Base-by-base conservation (phyloP, 2,113 vertebrate genomes). In the Engraulis encrasicolus region DNA sequence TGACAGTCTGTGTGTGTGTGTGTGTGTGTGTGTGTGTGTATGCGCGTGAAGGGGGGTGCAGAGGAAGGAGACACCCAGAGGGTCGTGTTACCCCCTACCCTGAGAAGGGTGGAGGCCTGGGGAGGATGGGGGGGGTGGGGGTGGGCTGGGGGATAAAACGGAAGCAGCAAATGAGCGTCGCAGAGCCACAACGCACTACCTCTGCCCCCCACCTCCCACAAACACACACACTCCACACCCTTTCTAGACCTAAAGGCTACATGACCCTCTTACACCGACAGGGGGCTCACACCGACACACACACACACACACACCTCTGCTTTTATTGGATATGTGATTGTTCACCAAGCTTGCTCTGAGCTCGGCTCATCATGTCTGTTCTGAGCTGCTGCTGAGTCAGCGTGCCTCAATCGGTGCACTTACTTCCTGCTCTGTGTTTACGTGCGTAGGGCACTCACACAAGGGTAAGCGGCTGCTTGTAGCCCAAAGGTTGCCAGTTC, bases 51-150 rank as follows among this genome's bases (percentile, higher is more conserved):
- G 89, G 87, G 84, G 27, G 78, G 89, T 86, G 86, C 87, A 78
- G 85, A 87, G 91, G 91, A 94, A 94, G 88, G 87, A 88, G 91
- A 92, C 61, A 71, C 61, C 61, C 91, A 54, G 48, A 27, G 85
- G 91, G 87, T 95, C 93, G 14, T 84, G 91, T 95, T 94, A 90
- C 94, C 85, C 81, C 87, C 74, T 61, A 2, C n/a, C n/a, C n/a
- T n/a, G n/a, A n/a, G n/a, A n/a, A n/a, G n/a, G n/a, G n/a, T n/a
- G n/a, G n/a, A n/a, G n/a, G n/a, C n/a, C n/a, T n/a, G n/a, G n/a
- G n/a, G n/a, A n/a, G n/a, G n/a, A n/a, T n/a, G 34, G 61, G 11
- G 80, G 50, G 86, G 82, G 85, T 78, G 88, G 82, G 23, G 49
- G 36, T 34, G 23, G 82, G 78, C 37, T 27, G 7, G n/a, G 34